Evolutionary conservation across 2,888 invertebrate species (phyloP), one percentile per base, ranked within the genome.

Genomic region (Gymnocheta viridis): DNA sequence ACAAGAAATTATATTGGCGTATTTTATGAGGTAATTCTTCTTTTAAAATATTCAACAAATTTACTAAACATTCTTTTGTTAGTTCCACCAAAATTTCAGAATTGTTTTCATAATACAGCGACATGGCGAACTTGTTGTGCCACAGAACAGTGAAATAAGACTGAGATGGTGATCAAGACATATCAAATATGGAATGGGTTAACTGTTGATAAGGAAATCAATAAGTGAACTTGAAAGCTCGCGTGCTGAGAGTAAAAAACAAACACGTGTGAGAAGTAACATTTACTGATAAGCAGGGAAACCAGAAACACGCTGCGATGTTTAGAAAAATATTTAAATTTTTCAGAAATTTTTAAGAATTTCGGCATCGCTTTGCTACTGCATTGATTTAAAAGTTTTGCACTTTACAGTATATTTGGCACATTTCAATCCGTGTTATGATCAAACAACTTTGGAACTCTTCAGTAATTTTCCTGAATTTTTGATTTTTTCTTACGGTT

Each of bases 1-100:
- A 79, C 9, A 79, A 47, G 6, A 32, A 70, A 70, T 79, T 70
- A 44, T 79, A 35, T 44, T 79, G 70, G 14, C 70, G 78, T 44
- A 70, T 79, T n/a, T 51, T 51, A 10, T 70, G 69, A 0, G 78
- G 76, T 6, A 69, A 58, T 35, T 67, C 56, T 6, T 35, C 19
- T 32, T 67, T 67, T 47, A 77, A 35, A 22, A 77, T 47, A 19
- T 22, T 47, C 24, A 77, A 27, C 10, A 77, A 47, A 7, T n/a
- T 9, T 14, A 6, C 29, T 47, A 77, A 58, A 49, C 22, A 17
- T 1, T 32, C 32, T 49, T 77, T 67, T 27, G 44, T 24, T 49
- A 24, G 67, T 60, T 77, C 67, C 2, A 77, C 35, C 7, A 77
- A 35, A 19, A 77, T 49, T 14, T 77, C 76, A 19, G 27, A 12